phyloP scores from a whole-genome alignment of 2,797 vertebrate genomes.

The Heliangelus exortis region DNA sequence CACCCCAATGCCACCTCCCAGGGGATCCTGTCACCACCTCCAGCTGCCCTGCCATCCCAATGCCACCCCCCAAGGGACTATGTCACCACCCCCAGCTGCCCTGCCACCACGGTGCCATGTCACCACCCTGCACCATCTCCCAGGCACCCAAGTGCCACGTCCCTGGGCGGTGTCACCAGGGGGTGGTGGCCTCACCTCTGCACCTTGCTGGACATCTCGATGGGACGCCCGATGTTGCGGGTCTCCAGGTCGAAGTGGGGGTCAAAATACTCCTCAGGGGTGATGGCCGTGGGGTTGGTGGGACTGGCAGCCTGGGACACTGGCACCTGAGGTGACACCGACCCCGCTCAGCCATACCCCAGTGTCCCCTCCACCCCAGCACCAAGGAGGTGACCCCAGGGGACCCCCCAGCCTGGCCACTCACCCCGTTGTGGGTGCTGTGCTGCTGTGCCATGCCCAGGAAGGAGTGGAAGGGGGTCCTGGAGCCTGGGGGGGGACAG shows the following conservation, averaged over 20 bases:
- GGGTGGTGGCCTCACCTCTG: constrained; percentile 81
- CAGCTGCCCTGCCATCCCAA: accelerated
- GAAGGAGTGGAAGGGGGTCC: constrained; percentile 96
- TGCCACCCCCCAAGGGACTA: neutral
- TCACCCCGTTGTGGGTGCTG: constrained; percentile 89
- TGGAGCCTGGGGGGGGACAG: constrained; percentile 78
- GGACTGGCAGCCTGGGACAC: constrained; percentile 91
- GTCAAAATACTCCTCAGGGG: constrained; percentile 93
- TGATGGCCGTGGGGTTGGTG: constrained; percentile 95
- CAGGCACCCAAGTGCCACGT: accelerated
- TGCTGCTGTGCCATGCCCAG: constrained; percentile 96
- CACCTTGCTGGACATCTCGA: constrained; percentile 94
- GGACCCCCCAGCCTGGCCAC: neutral
- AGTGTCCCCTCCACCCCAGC: accelerated
- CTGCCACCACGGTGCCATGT: neutral
- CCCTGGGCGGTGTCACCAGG: accelerated
- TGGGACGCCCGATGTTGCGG: constrained; percentile 92
- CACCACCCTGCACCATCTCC: accelerated
- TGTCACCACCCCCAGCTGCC: neutral
- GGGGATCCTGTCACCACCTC: neutral
- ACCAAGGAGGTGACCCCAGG: neutral
- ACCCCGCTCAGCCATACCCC: accelerated
- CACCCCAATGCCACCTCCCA: neutral
- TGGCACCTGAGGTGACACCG: constrained; percentile 79
- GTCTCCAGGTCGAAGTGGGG: constrained; percentile 90